Evolutionary conservation across 1,140 invertebrate species (phyloP), one percentile per base, ranked within the genome.

Genomic region (Grapholita molesta): DNA sequence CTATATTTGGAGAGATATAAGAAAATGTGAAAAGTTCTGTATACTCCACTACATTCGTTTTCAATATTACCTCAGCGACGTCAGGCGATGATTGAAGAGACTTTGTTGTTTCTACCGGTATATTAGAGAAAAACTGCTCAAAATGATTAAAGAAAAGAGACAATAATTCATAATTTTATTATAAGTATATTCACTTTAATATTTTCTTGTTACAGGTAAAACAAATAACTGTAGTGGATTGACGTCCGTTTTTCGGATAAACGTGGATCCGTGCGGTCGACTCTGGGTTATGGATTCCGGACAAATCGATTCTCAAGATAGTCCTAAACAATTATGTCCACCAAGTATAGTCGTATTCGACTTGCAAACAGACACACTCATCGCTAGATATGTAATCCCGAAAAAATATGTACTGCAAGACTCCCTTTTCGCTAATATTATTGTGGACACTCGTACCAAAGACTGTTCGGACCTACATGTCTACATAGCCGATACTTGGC

Each of bases 261-360:
- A 94, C 70, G 93, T 94, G 0, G 96, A 97, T 79, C 86, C 92
- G 0, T 97, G 96, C 75, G 91, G 93, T 35, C 92, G 95, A 38
- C 83, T 97, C 0, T 97, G 96, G 96, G 93, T 96, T 0, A 84
- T 97, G 28, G 96, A 97, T 84, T 96, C 96, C 0, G 96, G 96
- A 0, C 94, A 95, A 80, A 93, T 95, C 3, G 83, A 90, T 61
- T 79, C 85, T 12, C 82, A 85, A 75, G 85, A 90, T 52, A 70
- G 92, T n/a, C 92, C 95, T 0, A 93, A 93, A 66, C 95, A 95
- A 76, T 80, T 95, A 2, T 97, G 96, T 80, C 95, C 95, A 0
- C 95, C 95, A 0, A 94, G 95, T 64, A 93, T 97, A n/a, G 92
- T 95, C 9, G 93, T 96, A 3, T 97, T 96, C 78, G 95, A 97